Percentiles rank a stretch among this genome's conserved stretches.
Conservation (phyloP, 2,797 vertebrate genomes). For the Parotocinclus haroldoi region DNA sequence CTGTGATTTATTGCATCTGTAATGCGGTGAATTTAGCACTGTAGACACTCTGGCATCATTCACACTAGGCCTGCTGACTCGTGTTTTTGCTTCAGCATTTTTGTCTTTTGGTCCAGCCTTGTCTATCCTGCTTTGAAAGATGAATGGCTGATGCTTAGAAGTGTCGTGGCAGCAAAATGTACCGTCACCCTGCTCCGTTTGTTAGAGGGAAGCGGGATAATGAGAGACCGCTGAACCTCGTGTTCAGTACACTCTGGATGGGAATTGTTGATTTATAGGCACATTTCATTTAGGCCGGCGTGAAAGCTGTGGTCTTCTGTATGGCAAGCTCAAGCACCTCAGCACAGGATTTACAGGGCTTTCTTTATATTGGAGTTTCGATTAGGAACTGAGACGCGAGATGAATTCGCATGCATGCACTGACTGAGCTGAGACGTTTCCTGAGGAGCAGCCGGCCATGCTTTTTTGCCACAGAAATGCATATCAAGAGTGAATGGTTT, state of each 20-base stretch:
- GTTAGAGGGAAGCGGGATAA: constrained; percentile 8
- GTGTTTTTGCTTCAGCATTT: constrained; percentile 17
- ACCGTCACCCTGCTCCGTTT: constrained; percentile 12
- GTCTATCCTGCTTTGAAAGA: constrained; percentile 20
- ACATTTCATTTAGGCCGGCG: constrained; percentile 46
- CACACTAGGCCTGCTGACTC: constrained; percentile 39
- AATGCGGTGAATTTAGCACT: constrained; percentile 19
- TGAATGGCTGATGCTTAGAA: constrained; percentile 18
- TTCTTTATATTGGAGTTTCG: constrained; percentile 49
- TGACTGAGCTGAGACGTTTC: constrained; percentile 23
- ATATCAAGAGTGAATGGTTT: constrained; percentile 39
- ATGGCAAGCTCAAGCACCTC: constrained; percentile 29
- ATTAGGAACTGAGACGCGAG: constrained; percentile 42
- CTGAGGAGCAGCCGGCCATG: constrained; percentile 44
- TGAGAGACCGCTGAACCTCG: constrained; percentile 4
- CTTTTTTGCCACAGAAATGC: constrained; percentile 37
- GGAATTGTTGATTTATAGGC: constrained; percentile 49
- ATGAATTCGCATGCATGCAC: constrained; percentile 46
- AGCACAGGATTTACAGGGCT: constrained; percentile 46
- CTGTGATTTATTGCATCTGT: constrained; percentile 40
- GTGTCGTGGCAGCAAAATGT: constrained; percentile 24
- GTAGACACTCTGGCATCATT: constrained; percentile 23
- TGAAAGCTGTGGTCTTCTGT: constrained; percentile 32
- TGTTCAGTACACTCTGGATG: constrained; percentile 14
- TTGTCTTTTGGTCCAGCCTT: constrained; percentile 20